Evolutionary conservation across 2,113 vertebrate species (phyloP).

Genomic region (Ophiodon elongatus): DNA sequence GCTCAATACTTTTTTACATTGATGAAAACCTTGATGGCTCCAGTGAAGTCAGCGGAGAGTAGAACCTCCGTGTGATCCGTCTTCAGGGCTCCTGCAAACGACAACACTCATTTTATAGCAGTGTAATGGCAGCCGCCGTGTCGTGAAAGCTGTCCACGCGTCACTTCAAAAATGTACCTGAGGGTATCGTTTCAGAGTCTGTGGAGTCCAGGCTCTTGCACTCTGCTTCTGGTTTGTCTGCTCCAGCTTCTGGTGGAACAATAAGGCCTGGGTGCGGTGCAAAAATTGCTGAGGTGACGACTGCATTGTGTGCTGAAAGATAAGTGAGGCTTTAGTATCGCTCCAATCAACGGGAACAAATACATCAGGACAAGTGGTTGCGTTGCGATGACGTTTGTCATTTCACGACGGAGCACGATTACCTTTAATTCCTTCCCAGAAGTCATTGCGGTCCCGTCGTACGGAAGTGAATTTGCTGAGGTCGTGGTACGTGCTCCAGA

Average conservation of each 20-base stretch:
- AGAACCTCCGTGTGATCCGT: conserved; percentile 96
- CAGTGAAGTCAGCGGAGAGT: conserved; percentile 97
- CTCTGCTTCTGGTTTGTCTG: conserved; percentile 91
- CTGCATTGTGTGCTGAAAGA: conserved; percentile 94
- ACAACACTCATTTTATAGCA: background rate
- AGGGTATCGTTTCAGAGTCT: conserved; percentile 89
- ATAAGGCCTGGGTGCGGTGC: conserved; percentile 96
- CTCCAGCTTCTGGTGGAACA: conserved; percentile 86
- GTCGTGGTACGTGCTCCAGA: conserved; percentile 99
- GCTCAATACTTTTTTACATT: conserved; percentile 94
- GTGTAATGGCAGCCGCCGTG: background rate
- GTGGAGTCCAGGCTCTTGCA: conserved; percentile 86
- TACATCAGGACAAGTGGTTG: background rate
- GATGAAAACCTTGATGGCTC: conserved; percentile 99
- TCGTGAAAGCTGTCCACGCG: background rate
- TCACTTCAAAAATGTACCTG: conserved; percentile 82
- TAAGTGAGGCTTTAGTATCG: background rate
- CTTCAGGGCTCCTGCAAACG: conserved; percentile 90
- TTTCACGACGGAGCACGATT: conserved; percentile 31
- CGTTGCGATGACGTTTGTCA: background rate
- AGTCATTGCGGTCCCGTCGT: conserved; percentile 97
- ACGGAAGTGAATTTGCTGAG: conserved; percentile 98
- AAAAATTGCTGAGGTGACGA: conserved; percentile 98
- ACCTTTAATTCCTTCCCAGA: conserved; percentile 99
- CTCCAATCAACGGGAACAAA: background rate